Conservation (phyloP, 2,888 invertebrate species). For the Meliscaeva auricollis region DNA sequence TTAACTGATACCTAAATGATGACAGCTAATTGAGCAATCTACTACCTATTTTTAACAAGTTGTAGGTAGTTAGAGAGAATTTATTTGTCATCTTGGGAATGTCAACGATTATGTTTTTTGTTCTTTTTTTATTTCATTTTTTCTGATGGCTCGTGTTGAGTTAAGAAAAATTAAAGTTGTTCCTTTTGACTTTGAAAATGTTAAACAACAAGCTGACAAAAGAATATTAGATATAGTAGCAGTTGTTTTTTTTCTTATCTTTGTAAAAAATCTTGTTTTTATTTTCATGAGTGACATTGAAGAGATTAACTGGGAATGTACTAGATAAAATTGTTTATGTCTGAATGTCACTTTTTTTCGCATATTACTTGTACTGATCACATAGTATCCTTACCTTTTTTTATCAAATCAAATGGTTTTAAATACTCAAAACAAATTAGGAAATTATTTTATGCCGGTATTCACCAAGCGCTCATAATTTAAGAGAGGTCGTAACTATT, state of each 20-base stretch:
- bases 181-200: neutral
- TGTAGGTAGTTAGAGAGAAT: neutral
- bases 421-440: too few species aligned
- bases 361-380: too few species aligned
- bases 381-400: too few species aligned
- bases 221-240: neutral
- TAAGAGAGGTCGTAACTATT: too few species aligned
- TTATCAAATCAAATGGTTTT: too few species aligned
- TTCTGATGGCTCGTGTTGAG: conserved; percentile 7
- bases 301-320: too few species aligned
- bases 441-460: too few species aligned
- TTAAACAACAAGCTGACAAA: neutral
- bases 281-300: too few species aligned
- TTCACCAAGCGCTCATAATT: too few species aligned
- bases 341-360: too few species aligned
- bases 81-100: neutral
- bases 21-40: neutral
- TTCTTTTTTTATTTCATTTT: too few species aligned
- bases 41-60: neutral
- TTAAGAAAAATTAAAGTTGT: conserved; percentile 26
- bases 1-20: neutral
- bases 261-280: conserved; percentile 25
- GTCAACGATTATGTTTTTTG: conserved; percentile 1
- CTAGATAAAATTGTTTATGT: too few species aligned
- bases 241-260: conserved; percentile 36